Evolutionary conservation across 2,888 invertebrate genomes (phyloP).

Genomic region (Macrostomum cliftonense): DNA sequence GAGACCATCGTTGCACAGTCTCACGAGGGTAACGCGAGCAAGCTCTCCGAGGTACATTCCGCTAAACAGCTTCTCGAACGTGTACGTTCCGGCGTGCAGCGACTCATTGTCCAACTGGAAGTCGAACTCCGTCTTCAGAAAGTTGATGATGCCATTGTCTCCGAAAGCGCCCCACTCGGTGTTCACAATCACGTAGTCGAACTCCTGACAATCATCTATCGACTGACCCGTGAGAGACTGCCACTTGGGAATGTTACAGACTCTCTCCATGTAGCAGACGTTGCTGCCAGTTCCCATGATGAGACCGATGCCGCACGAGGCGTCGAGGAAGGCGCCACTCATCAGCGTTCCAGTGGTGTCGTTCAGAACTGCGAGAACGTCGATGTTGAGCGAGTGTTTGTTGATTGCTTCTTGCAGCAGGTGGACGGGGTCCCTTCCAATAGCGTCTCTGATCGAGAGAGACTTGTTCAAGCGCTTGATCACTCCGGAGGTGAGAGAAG

Average conservation of each 20-base stretch:
- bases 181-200: conserved; percentile 52
- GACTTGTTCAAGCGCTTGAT: conserved; percentile 67
- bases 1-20: conserved; percentile 45
- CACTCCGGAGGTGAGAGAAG: conserved; percentile 52
- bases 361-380: conserved; percentile 55
- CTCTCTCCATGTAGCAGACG: conserved; percentile 54
- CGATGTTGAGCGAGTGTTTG: conserved; percentile 44
- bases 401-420: conserved; percentile 48
- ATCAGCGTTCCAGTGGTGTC: conserved; percentile 52
- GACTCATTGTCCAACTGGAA: conserved; percentile 51
- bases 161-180: conserved; percentile 68
- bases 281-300: conserved; percentile 42
- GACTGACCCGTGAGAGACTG: conserved; percentile 47
- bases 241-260: conserved; percentile 50
- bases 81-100: conserved; percentile 46
- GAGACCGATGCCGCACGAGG: conserved; percentile 50
- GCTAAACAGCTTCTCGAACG: conserved; percentile 61
- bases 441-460: conserved; percentile 55
- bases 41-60: conserved; percentile 63
- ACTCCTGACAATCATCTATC: too few relatives aligned
- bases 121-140: conserved; percentile 55
- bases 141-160: conserved; percentile 58
- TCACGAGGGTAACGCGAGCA: conserved; percentile 47
- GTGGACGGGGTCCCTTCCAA: conserved; percentile 51
- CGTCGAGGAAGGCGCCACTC: conserved; percentile 51